Percentiles rank a stretch among this genome's conserved stretches.
Evolutionary conservation across 1,140 invertebrate species (phyloP).

Genomic region (Hermetia illucens): DNA sequence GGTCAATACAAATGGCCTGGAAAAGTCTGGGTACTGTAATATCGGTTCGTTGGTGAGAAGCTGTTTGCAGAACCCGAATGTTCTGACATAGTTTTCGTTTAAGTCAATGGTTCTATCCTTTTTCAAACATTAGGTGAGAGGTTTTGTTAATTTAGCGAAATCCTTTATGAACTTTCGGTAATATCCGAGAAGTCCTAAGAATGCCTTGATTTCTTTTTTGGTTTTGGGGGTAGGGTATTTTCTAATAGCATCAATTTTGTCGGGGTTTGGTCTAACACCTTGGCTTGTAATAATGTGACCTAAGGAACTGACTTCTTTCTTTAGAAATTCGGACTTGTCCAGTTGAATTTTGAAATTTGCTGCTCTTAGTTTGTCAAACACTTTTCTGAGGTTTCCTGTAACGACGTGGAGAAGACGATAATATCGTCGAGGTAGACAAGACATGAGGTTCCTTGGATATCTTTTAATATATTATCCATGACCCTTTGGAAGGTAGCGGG

Average conservation of each 20-base stretch:
- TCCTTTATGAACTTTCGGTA: conserved; percentile 12
- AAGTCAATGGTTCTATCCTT: conserved; percentile 14
- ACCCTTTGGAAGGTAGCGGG: conserved; percentile 20
- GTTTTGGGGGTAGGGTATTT: conserved; percentile 28
- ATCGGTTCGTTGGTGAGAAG: conserved; percentile 15
- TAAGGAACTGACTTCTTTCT: conserved; percentile 28
- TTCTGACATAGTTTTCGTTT: conserved; percentile 9
- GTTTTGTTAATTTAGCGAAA: conserved; percentile 17
- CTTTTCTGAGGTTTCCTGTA: conserved; percentile 12
- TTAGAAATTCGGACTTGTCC: conserved; percentile 26
- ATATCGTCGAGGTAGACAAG: conserved; percentile 30
- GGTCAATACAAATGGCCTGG: conserved; percentile 16
- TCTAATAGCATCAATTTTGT: conserved; percentile 23
- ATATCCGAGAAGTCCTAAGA: conserved; percentile 26
- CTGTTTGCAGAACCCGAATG: conserved; percentile 16
- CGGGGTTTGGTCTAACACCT: conserved; percentile 29
- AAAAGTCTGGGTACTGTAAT: conserved; percentile 20
- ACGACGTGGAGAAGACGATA: too few relatives aligned
- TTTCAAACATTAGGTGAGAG: conserved; percentile 11
- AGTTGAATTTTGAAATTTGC: conserved; percentile 28
- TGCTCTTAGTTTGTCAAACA: conserved; percentile 19
- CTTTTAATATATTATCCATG: conserved; percentile 18
- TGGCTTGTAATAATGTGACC: too few relatives aligned
- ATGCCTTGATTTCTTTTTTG: conserved; percentile 25
- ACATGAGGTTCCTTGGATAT: conserved; percentile 15